Conservation (phyloP, 2,113 vertebrate species). For the Oophaga pumilio region DNA sequence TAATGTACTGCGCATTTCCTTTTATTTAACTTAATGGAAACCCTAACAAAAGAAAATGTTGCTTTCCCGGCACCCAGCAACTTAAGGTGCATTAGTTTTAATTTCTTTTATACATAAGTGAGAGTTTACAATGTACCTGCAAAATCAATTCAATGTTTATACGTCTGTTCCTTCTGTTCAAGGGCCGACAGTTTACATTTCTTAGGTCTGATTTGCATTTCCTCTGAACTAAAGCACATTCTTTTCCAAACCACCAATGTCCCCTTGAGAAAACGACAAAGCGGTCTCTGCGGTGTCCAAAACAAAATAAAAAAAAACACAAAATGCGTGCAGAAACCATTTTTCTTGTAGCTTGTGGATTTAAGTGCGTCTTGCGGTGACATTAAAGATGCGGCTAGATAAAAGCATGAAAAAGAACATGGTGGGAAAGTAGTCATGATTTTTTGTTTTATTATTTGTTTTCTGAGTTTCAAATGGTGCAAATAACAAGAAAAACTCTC, state of each 20-base stretch:
- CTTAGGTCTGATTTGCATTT: not conserved
- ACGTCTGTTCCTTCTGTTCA: not conserved
- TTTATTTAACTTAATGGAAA: conserved; percentile 5
- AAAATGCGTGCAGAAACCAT: not conserved
- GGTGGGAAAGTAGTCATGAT: not conserved
- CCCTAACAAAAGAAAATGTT: not conserved
- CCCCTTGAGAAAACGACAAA: conserved; percentile 2
- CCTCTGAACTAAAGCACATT: not conserved
- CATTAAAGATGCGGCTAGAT: conserved; percentile 7
- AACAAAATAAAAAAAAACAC: not conserved
- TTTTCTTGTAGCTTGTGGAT: not conserved
- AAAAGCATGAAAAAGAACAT: not conserved
- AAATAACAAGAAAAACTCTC: not conserved
- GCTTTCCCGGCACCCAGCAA: not conserved
- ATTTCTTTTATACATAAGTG: not conserved
- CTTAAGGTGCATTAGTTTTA: conserved; percentile 9
- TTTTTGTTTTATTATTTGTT: not conserved
- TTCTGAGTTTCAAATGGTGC: not conserved
- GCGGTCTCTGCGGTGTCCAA: not conserved
- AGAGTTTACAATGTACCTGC: conserved; percentile 6
- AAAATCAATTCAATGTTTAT: not conserved
- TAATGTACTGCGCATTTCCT: not conserved
- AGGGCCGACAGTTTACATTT: not conserved
- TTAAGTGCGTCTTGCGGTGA: not conserved
- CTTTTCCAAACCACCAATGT: not conserved